Evolutionary conservation across 1,140 invertebrate genomes (phyloP).

Genomic region (Pogonomyrmex barbatus): DNA sequence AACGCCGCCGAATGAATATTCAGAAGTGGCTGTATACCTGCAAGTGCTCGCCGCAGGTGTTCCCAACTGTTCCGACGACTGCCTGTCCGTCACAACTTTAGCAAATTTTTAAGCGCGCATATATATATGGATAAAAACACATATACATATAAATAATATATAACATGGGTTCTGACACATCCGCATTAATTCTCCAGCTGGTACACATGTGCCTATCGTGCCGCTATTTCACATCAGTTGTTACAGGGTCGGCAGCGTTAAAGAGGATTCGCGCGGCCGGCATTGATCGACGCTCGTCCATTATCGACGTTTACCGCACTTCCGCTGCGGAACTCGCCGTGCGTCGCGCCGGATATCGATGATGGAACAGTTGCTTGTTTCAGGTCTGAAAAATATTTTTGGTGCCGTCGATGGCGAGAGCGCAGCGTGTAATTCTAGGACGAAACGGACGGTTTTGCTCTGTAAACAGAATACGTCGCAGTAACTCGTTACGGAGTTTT

Average conservation of each 20-base stretch:
- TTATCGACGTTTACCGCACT: constrained; percentile 68
- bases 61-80: constrained; percentile 33
- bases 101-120: constrained; percentile 44
- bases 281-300: constrained; percentile 68
- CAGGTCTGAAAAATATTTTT: constrained; percentile 39
- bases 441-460: constrained; percentile 48
- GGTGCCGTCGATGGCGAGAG: constrained; percentile 39
- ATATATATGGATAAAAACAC: not conserved
- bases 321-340: constrained; percentile 48
- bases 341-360: constrained; percentile 30
- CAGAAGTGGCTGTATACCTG: constrained; percentile 49
- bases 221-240: constrained; percentile 48
- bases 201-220: constrained; percentile 27
- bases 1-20: constrained; percentile 67
- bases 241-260: constrained; percentile 57
- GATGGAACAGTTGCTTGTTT: constrained; percentile 58
- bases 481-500: constrained; percentile 62
- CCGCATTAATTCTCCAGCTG: constrained; percentile 52
- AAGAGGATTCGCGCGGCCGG: constrained; percentile 61
- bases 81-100: constrained; percentile 28
- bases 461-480: constrained; percentile 55
- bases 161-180: constrained; percentile 45
- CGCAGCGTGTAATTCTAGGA: constrained; percentile 57
- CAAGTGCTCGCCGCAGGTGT: constrained; percentile 55
- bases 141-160: not conserved